Conservation (phyloP, 37 sponge, comb jelly and placozoan genomes). For the Crambe crambe region DNA sequence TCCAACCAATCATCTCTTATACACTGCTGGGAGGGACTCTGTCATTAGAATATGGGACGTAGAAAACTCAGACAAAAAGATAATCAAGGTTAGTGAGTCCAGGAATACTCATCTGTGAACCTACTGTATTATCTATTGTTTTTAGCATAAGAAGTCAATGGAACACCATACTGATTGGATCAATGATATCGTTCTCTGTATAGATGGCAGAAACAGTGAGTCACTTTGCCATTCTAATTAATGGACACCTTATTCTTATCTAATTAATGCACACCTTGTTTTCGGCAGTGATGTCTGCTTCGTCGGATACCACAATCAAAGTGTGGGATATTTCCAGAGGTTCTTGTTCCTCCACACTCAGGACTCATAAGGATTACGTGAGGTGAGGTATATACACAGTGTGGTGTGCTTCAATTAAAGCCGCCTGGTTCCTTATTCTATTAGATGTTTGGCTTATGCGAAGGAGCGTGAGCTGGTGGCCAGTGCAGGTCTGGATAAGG, state of each 20-base stretch:
- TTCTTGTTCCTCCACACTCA: slow-evolving; percentile 73
- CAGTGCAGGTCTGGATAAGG: slow-evolving; percentile 89
- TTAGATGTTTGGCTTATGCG: slow-evolving; percentile 81
- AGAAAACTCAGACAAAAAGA: neutral
- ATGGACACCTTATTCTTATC: neutral
- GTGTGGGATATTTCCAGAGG: slow-evolving; percentile 82
- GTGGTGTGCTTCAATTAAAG: neutral
- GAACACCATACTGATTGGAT: slow-evolving; percentile 99
- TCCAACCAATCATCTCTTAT: slow-evolving; percentile 44
- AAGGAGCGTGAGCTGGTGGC: slow-evolving; percentile 67
- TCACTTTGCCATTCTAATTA: neutral
- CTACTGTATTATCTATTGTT: neutral
- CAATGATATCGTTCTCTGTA: slow-evolving; percentile 85
- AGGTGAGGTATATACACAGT: slow-evolving; percentile 7
- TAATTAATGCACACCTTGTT: neutral
- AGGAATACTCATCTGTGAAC: too few relatives aligned
- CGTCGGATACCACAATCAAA: slow-evolving; percentile 91
- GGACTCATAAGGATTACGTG: slow-evolving; percentile 93
- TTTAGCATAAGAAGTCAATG: slow-evolving; percentile 41
- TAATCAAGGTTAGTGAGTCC: neutral
- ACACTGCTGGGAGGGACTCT: slow-evolving; percentile 92
- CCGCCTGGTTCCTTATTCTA: neutral
- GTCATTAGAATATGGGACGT: slow-evolving; percentile 87
- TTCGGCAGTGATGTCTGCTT: slow-evolving; percentile 88
- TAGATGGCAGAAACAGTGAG: slow-evolving; percentile 52